phyloP scores from a whole-genome alignment of 2,797 vertebrate species.

The Masticophis lateralis region DNA sequence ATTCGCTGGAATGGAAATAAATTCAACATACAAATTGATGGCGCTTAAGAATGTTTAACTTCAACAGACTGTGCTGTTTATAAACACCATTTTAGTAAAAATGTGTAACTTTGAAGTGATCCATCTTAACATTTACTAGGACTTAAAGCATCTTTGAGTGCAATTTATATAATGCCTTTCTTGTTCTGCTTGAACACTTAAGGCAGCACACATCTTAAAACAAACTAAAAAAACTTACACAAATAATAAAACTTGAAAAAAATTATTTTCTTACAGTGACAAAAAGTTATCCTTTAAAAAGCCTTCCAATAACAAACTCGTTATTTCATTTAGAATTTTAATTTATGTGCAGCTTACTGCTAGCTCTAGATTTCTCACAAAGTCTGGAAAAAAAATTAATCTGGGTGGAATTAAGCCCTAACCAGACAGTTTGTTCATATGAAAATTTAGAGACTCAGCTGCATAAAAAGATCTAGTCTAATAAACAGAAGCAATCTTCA shows the following conservation, averaged over 20 bases:
- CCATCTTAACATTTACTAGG: not conserved
- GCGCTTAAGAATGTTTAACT: not conserved
- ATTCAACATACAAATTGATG: not conserved
- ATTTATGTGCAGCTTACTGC: not conserved
- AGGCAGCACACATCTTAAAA: not conserved
- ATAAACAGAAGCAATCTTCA: not conserved
- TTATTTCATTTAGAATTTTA: not conserved
- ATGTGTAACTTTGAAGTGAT: not conserved
- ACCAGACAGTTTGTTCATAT: not conserved
- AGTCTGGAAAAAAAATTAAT: fast-evolving
- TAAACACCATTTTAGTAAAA: not conserved
- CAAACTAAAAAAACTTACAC: not conserved
- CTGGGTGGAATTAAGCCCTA: not conserved
- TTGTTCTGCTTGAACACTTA: not conserved
- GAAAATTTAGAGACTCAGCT: not conserved
- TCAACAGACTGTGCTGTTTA: not conserved
- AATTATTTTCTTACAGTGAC: not conserved
- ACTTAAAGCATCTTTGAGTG: not conserved
- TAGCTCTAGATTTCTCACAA: not conserved
- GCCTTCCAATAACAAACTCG: not conserved
- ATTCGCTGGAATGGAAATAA: not conserved
- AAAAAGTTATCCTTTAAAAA: fast-evolving
- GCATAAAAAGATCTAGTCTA: not conserved
- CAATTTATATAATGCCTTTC: not conserved
- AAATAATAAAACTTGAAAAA: not conserved